These are phyloP conservation scores for Pyrrhura leucotis DNA, from an alignment of 2,797 vertebrate genomes.

Conservation along the genomic window DNA sequence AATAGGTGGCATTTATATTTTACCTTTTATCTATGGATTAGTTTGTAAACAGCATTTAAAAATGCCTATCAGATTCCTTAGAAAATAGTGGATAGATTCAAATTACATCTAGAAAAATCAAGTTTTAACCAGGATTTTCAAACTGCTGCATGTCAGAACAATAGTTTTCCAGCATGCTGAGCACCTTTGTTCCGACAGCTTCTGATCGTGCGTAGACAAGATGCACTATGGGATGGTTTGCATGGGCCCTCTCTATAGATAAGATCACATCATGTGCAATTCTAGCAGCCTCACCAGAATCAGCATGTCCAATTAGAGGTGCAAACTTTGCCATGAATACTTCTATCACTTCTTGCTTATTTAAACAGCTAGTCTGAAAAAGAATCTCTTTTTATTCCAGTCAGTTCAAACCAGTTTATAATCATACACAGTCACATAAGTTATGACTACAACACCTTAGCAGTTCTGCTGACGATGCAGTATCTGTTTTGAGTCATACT, in stretches of 20 bases:
- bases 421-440: not conserved
- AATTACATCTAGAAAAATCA: not conserved
- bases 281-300: not conserved
- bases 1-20: not conserved
- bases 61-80: not conserved
- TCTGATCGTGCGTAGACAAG: not conserved
- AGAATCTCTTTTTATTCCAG: not conserved
- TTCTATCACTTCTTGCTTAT: not conserved
- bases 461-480: not conserved
- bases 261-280: not conserved
- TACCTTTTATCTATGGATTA: not conserved
- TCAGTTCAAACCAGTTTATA: not conserved
- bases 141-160: not conserved
- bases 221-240: not conserved
- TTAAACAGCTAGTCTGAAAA: not conserved
- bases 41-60: not conserved
- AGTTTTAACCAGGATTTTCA: not conserved
- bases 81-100: not conserved
- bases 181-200: not conserved
- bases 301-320: not conserved
- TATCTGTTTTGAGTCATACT: not conserved
- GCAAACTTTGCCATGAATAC: not conserved
- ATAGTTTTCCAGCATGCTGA: not conserved
- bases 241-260: not conserved
- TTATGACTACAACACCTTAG: not conserved